Evolutionary conservation across 2,888 invertebrate genomes (phyloP).

Genomic region (Diplolepis rosae): DNA sequence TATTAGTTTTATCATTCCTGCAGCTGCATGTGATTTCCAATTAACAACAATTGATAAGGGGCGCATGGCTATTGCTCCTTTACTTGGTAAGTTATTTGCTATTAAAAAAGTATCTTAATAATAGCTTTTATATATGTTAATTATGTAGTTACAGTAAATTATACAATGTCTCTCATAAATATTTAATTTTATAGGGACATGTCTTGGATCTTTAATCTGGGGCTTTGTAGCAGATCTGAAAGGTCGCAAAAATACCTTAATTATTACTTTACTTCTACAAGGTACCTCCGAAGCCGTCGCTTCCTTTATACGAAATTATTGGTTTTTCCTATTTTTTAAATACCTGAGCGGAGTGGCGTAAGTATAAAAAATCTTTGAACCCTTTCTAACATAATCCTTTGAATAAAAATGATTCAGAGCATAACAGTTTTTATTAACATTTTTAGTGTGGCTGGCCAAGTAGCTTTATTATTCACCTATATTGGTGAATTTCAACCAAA

Average conservation of each 20-base stretch:
- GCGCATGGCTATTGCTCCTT: slow-evolving; percentile 84
- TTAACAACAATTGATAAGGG: slow-evolving; percentile 88
- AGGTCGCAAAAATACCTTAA: slow-evolving; percentile 80
- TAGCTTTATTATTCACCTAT: slow-evolving; percentile 87
- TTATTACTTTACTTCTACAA: slow-evolving; percentile 78
- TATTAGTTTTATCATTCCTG: slow-evolving; percentile 87
- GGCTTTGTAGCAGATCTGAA: slow-evolving; percentile 81
- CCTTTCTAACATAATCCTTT: slow-evolving; percentile 55
- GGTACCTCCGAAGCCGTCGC: slow-evolving; percentile 77
- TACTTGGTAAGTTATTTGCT: slow-evolving; percentile 78
- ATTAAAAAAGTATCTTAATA: background rate
- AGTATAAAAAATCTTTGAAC: slow-evolving; percentile 56
- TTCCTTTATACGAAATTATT: slow-evolving; percentile 76
- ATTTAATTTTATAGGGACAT: slow-evolving; percentile 75
- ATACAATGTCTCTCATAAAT: no score
- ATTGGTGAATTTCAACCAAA: slow-evolving; percentile 87
- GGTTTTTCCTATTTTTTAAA: slow-evolving; percentile 78
- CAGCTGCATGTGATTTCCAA: slow-evolving; percentile 87
- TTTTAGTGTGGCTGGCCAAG: slow-evolving; percentile 83
- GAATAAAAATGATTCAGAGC: background rate
- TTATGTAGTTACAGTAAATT: no score
- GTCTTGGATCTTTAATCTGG: slow-evolving; percentile 83
- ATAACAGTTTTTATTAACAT: background rate
- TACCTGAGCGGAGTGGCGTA: slow-evolving; percentile 80
- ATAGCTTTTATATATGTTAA: no score